Evolutionary conservation across 2,113 vertebrate species (phyloP), one percentile per base, ranked within the genome.

Genomic region (Acrocephalus arundinaceus): DNA sequence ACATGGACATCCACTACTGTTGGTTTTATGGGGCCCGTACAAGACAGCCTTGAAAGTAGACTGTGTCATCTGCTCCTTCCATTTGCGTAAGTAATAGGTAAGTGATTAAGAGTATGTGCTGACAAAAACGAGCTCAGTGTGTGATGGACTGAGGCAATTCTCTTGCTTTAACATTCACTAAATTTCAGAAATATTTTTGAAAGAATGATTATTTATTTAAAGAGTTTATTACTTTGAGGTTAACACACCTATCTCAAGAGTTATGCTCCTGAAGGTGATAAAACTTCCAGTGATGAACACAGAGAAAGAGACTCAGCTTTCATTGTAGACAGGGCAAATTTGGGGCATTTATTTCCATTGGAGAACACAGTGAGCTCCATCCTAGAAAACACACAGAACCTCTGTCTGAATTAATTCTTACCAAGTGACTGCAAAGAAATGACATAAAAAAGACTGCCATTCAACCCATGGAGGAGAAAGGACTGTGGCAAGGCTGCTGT

Each of bases 71-170:
- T 95, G 37, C 72, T 94, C 24, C 57, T 88, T 61, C 51, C 90
- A 85, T 96, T 93, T 94, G 72, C 59, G 31, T 94, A 95, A 93
- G 75, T 91, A 96, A 97, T 94, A 95, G 91, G 75, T 79, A 96
- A 94, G 73, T 93, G 86, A 95, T 96, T 96, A 95, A 72, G 58
- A 94, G 37, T 52, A 88, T 90, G 85, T 1, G 4, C 81, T 94
- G 95, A 92, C 75, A 91, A 93, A 97, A 94, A 95, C 78, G 95
- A 96, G 51, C 78, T 85, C 84, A 95, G 72, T 55, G 1, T 92
- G 84, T 93, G 91, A 94, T 89, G 37, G 78, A 96, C 65, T 81
- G 35, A 43, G 75, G 15, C 85, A 85, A 92, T 95, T 95, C 62
- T 92, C 45, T 91, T 91, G n/a, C 67, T 96, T 95, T 68, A 95